These are phyloP conservation scores for Microplitis demolitor DNA, from an alignment of 1,140 invertebrate genomes.

Conservation along the genomic window DNA sequence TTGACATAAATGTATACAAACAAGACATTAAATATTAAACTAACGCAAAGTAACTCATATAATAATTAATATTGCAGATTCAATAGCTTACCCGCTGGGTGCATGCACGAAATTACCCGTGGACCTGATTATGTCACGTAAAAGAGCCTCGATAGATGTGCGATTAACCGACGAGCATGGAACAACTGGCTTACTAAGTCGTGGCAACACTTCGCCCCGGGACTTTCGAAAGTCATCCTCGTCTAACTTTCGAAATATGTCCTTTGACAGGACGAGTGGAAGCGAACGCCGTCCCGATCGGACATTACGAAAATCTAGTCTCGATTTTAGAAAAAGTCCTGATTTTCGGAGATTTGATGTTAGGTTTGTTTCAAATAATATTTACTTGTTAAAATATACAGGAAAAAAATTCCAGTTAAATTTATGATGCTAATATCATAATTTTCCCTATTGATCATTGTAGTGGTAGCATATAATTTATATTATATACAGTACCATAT, in stretches of 20 bases:
- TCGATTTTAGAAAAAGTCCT: slow-evolving; percentile 54
- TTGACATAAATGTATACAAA: neutral
- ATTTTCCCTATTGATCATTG: too few species aligned
- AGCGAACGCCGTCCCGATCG: slow-evolving; percentile 52
- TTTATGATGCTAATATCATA: too few species aligned
- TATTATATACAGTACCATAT: too few species aligned
- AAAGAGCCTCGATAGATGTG: slow-evolving; percentile 56
- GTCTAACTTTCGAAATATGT: slow-evolving; percentile 58
- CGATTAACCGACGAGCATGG: slow-evolving; percentile 52
- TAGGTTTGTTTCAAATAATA: slow-evolving; percentile 13
- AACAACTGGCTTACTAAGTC: slow-evolving; percentile 29
- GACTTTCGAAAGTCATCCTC: slow-evolving; percentile 53
- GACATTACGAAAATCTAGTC: slow-evolving; percentile 54
- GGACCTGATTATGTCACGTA: slow-evolving; percentile 51
- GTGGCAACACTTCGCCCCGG: slow-evolving; percentile 46
- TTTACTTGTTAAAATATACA: too few species aligned
- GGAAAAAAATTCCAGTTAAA: too few species aligned
- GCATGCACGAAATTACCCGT: slow-evolving; percentile 52
- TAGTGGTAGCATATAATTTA: too few species aligned
- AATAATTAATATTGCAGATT: slow-evolving; percentile 15
- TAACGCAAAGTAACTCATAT: too few species aligned
- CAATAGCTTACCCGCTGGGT: slow-evolving; percentile 31
- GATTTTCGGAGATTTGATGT: slow-evolving; percentile 56
- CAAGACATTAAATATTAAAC: neutral
- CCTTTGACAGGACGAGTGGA: slow-evolving; percentile 51